phyloP scores from a whole-genome alignment of 1,140 invertebrate species.

The Ooceraea biroi region DNA sequence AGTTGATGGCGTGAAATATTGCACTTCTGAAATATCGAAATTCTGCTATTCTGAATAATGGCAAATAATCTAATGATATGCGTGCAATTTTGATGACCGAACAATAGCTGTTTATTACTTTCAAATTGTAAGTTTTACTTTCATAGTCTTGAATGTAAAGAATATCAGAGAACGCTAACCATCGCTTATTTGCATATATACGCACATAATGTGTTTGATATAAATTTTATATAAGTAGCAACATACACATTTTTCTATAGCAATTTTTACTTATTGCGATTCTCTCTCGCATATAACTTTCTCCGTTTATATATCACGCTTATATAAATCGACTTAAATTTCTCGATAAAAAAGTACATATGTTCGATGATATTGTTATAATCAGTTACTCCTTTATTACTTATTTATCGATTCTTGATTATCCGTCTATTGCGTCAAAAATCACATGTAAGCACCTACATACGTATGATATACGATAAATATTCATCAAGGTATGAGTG shows the following conservation, averaged over 20 bases:
- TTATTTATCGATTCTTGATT: conserved; percentile 48
- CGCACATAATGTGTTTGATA: conserved; percentile 46
- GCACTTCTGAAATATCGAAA: conserved; percentile 11
- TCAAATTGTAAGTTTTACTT: conserved; percentile 61
- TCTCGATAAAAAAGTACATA: conserved; percentile 48
- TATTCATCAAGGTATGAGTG: conserved; percentile 37
- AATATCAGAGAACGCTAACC: conserved; percentile 57
- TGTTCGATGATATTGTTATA: conserved; percentile 33
- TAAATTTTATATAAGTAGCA: conserved; percentile 68
- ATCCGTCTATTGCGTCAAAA: conserved; percentile 37
- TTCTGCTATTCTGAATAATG: background rate
- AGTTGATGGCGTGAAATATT: conserved; percentile 8
- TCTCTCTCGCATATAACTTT: conserved; percentile 58
- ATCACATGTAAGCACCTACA: conserved; percentile 50
- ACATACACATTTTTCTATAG: conserved; percentile 57
- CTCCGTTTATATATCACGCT: conserved; percentile 59
- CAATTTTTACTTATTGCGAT: conserved; percentile 45
- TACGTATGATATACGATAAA: conserved; percentile 34
- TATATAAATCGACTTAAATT: conserved; percentile 26
- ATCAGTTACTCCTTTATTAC: conserved; percentile 31
- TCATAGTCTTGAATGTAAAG: conserved; percentile 43
- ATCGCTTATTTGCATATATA: conserved; percentile 50
- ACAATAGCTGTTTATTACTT: conserved; percentile 34
- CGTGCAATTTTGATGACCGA: background rate
- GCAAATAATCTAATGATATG: background rate